These are phyloP conservation scores for Onychomys leucogaster DNA, from an alignment of 2,797 vertebrate species.

Conservation along the genomic window DNA sequence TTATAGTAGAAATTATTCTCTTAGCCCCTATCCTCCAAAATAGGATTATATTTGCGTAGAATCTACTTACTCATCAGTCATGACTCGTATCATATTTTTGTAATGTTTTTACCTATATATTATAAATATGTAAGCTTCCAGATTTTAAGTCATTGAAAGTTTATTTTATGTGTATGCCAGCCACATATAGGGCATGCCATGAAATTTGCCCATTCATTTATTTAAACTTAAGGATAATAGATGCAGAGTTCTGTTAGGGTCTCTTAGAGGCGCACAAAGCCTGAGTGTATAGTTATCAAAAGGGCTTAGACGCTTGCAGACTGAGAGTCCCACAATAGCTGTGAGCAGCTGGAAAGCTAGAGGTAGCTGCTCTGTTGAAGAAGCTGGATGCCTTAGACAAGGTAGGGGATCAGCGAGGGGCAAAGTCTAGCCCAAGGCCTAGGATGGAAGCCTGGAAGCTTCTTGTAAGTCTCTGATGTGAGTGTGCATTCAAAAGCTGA, in stretches of 20 bases:
- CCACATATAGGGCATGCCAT: neutral
- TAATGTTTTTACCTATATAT: neutral
- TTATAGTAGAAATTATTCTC: neutral
- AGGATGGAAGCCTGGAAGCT: neutral
- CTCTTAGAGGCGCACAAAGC: neutral
- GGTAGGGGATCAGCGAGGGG: neutral
- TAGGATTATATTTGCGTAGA: neutral
- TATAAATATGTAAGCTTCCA: neutral
- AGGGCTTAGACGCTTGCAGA: neutral
- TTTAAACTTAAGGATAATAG: slow-evolving; percentile 37
- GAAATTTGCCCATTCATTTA: neutral
- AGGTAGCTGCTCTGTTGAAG: neutral
- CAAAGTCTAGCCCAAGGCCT: neutral
- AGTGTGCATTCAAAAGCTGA: neutral
- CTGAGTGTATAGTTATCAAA: neutral
- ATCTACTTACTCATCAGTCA: neutral
- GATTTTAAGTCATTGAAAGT: neutral
- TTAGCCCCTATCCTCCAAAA: neutral
- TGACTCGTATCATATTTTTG: neutral
- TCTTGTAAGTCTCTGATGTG: neutral
- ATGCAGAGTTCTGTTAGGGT: neutral
- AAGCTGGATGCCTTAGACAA: neutral
- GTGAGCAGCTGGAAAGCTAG: neutral
- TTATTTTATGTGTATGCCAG: neutral
- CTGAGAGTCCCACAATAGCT: too few relatives aligned